Base-by-base conservation (phyloP, 2,113 vertebrate species). In the Uria aalge region DNA sequence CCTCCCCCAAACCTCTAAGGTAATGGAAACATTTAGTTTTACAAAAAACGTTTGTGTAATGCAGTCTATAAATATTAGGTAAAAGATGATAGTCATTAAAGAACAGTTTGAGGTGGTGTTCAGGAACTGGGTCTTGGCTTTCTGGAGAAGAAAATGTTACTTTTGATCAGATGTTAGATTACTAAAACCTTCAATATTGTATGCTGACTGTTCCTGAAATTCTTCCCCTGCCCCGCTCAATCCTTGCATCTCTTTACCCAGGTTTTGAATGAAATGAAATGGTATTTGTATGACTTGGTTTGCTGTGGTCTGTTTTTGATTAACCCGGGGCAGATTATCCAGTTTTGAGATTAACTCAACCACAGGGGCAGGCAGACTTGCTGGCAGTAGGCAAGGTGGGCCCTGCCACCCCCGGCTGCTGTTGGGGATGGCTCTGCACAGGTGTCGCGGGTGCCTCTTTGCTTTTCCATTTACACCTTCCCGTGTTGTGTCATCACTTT, bases 211-310 rank as follows among this genome's bases (percentile, higher is more conserved):
- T 62, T 95, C 50, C 77, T 73, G 24, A 66, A 82, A 72, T 16
- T 34, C 55, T 47, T 50, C 4, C 16, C 3, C n/a, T 18, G 7
- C 24, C 5, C 8, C 0, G 0, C 8, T 27, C 3, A 21, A 1
- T 52, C 26, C 19, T 75, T 78, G 6, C 6, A 32, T 84, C 16
- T 48, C 40, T 79, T 9, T 56, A 14, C 21, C 6, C 3, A 5
- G 12, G 24, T 50, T 81, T 68, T 56, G 24, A 52, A 20, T 43
- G 14, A 63, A 38, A 59, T 24, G 15, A 45, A 73, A 32, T 21
- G 2, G 9, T 84, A 10, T 71, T 88, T 80, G 3, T 62, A 30
- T 30, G 13, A 41, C n/a, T 27, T 45, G 17, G 17, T 64, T 87
- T 81, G 22, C 68, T 57, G 1, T 40, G 15, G 55, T 52, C 56